Conservation (phyloP, 2,888 invertebrate species). For the Spisula solida region DNA sequence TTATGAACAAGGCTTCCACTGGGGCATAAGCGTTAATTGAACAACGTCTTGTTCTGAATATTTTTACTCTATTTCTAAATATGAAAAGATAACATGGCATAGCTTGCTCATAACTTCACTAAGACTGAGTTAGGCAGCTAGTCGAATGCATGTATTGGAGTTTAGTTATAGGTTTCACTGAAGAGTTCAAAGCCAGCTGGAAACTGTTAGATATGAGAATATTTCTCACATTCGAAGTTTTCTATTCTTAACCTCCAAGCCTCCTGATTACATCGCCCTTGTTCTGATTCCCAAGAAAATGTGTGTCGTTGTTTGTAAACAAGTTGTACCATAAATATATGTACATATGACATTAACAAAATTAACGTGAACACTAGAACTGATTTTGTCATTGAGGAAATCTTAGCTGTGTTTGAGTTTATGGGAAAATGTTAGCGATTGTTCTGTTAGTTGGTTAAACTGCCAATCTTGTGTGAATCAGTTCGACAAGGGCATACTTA, state of each 20-base stretch:
- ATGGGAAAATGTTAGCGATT: slow-evolving; percentile 36
- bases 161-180: not conserved
- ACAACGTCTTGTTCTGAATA: no score
- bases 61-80: no score
- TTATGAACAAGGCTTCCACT: no score
- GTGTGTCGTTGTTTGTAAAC: slow-evolving; percentile 63
- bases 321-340: slow-evolving; percentile 46
- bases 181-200: slow-evolving; percentile 39
- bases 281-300: slow-evolving; percentile 61
- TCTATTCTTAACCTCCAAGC: slow-evolving; percentile 26
- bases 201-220: slow-evolving; percentile 35
- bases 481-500: not conserved
- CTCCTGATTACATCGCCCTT: slow-evolving; percentile 32
- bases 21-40: no score
- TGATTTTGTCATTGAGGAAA: slow-evolving; percentile 48
- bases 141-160: not conserved
- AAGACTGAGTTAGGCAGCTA: not conserved
- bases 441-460: slow-evolving; percentile 1
- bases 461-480: slow-evolving; percentile 15
- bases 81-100: no score
- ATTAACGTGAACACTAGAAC: slow-evolving; percentile 45
- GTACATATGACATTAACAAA: slow-evolving; percentile 19
- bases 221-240: slow-evolving; percentile 37
- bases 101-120: not conserved
- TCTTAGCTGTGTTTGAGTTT: slow-evolving; percentile 26